A percentile compares a stretch with the other conserved stretches of the same genome.
Conservation (phyloP, 2,797 vertebrate genomes). For the Silurus lanzhouensis region DNA sequence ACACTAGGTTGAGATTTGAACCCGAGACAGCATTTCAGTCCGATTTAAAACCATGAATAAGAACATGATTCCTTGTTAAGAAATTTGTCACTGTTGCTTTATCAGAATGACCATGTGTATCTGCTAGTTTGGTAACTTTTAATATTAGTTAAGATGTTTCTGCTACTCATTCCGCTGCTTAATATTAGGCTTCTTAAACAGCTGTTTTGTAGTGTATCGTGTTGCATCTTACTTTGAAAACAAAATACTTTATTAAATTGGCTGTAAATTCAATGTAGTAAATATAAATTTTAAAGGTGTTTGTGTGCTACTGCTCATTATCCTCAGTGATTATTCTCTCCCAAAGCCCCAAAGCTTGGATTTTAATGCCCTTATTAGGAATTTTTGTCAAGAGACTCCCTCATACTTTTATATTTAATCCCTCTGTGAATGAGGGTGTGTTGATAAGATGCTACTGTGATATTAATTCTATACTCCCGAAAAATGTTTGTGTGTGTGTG, state of each 20-base stretch:
- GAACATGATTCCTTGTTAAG: background rate
- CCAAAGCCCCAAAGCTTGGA: constrained; percentile 30
- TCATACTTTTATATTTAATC: constrained; percentile 34
- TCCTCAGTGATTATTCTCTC: constrained; percentile 22
- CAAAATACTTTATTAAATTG: background rate
- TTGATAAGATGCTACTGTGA: constrained; percentile 17
- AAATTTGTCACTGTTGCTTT: background rate
- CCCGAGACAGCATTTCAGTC: background rate
- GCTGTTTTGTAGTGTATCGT: background rate
- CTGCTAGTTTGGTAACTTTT: background rate
- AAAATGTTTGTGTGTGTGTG: background rate
- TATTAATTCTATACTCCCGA: background rate
- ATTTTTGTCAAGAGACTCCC: constrained; percentile 36
- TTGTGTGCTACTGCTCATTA: constrained; percentile 27
- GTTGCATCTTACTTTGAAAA: background rate
- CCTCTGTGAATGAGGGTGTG: background rate
- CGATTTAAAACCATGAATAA: background rate
- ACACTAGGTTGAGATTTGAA: background rate
- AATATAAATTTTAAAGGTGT: background rate
- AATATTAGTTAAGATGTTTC: background rate
- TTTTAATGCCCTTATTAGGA: constrained; percentile 50
- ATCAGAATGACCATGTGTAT: background rate
- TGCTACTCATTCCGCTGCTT: background rate
- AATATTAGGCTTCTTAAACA: background rate
- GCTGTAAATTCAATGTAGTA: background rate